Evolutionary conservation across 1,140 invertebrate species (phyloP).

Genomic region (Conopomorpha cramerella): DNA sequence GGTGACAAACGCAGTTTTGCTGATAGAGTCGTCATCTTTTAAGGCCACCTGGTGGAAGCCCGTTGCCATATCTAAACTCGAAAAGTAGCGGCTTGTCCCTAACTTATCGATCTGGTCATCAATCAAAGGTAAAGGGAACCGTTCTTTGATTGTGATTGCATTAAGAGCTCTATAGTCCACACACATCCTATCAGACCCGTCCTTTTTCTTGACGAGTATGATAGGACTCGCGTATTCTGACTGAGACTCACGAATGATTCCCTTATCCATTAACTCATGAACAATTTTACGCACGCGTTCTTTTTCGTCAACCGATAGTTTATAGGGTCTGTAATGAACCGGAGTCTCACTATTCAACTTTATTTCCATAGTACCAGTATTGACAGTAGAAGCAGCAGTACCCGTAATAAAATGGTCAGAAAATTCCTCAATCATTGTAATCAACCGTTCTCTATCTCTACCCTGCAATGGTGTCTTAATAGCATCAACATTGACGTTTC

Average conservation of each 20-base stretch:
- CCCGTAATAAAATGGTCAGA: conserved; percentile 3
- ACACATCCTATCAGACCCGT: too few relatives aligned
- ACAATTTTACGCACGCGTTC: conserved; percentile 10
- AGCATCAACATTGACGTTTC: background rate
- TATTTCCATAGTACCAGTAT: conserved; percentile 7
- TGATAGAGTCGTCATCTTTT: background rate
- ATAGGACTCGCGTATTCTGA: conserved; percentile 22
- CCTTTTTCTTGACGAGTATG: conserved; percentile 18
- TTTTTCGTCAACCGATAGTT: background rate
- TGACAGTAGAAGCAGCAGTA: conserved; percentile 7
- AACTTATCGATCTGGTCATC: too few relatives aligned
- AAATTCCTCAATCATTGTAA: conserved; percentile 3
- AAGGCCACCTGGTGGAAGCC: background rate
- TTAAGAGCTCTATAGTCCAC: conserved; percentile 18
- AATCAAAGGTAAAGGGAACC: conserved; percentile 20
- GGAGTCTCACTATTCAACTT: conserved; percentile 2
- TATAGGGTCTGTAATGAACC: conserved; percentile 4
- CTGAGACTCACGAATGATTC: conserved; percentile 14
- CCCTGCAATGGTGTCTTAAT: background rate
- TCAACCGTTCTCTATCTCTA: background rate
- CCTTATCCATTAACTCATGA: conserved; percentile 11
- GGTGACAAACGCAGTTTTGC: conserved; percentile 1
- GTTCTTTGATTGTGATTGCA: conserved; percentile 11
- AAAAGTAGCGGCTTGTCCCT: conserved; percentile 3
- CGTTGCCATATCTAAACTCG: background rate